phyloP scores from a whole-genome alignment of 2,888 invertebrate species.

The Notodonta dromedarius region DNA sequence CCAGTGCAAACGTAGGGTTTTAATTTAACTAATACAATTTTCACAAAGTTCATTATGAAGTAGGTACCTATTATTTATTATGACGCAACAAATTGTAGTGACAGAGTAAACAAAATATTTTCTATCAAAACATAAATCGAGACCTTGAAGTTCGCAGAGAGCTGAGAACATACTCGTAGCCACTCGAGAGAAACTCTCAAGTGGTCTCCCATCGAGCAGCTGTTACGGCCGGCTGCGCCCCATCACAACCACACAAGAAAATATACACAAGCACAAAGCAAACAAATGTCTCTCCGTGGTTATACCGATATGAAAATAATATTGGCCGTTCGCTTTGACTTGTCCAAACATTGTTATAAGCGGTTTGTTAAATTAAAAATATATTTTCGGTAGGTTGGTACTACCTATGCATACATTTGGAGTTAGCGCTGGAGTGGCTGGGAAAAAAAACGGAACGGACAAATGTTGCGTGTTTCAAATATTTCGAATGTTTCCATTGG shows the following conservation, averaged over 20 bases:
- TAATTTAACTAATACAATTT: no score
- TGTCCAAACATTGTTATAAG: slow-evolving; percentile 59
- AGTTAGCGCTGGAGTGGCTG: slow-evolving; percentile 27
- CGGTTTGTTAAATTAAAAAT: slow-evolving; percentile 54
- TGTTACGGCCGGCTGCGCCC: slow-evolving; percentile 66
- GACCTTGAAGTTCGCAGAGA: slow-evolving; percentile 44
- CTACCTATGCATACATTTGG: slow-evolving; percentile 24
- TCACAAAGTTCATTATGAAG: no score
- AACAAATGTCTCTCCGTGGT: slow-evolving; percentile 62
- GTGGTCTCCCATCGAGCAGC: slow-evolving; percentile 61
- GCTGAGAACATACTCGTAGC: slow-evolving; percentile 40
- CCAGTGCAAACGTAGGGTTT: no score
- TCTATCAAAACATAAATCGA: slow-evolving; percentile 38
- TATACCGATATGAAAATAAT: slow-evolving; percentile 51
- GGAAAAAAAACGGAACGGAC: background rate
- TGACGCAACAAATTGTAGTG: slow-evolving; percentile 19
- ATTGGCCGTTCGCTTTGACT: slow-evolving; percentile 58
- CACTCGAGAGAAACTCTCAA: slow-evolving; percentile 54
- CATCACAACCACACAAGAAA: slow-evolving; percentile 60
- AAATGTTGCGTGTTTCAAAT: background rate
- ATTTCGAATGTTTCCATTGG: background rate
- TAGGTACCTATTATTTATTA: slow-evolving; percentile 6
- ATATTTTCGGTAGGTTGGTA: slow-evolving; percentile 32
- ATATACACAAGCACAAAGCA: slow-evolving; percentile 66
- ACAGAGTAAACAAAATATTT: slow-evolving; percentile 35